Evolutionary conservation across 2,797 vertebrate genomes (phyloP).

Genomic region (Danio jaintianensis): DNA sequence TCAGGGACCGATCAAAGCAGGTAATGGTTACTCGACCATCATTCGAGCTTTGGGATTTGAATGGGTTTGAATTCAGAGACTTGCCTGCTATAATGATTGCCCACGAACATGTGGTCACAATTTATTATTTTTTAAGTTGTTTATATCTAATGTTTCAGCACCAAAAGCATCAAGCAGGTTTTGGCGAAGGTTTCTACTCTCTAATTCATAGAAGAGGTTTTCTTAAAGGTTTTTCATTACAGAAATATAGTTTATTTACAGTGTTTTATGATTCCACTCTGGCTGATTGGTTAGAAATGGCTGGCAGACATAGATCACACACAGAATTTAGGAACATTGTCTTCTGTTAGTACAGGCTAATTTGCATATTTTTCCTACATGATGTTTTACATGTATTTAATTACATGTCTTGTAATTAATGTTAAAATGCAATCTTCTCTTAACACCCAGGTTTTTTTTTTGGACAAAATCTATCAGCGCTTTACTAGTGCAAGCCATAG

Average conservation of each 20-base stretch:
- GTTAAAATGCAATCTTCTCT: slow-evolving; percentile 14
- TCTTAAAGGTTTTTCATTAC: slow-evolving; percentile 51
- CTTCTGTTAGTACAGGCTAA: slow-evolving; percentile 2
- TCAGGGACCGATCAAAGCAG: slow-evolving; percentile 32
- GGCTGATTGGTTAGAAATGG: slow-evolving; percentile 26
- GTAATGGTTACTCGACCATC: slow-evolving; percentile 27
- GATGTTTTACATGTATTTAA: background rate
- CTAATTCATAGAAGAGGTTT: slow-evolving; percentile 16
- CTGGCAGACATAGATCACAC: background rate
- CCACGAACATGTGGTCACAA: slow-evolving; percentile 30
- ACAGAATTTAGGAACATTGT: background rate
- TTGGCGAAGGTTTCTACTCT: slow-evolving; percentile 61
- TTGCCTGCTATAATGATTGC: slow-evolving; percentile 43
- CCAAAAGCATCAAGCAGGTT: slow-evolving; percentile 65
- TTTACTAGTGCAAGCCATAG: background rate
- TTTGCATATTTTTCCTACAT: background rate
- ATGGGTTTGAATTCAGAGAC: slow-evolving; percentile 42
- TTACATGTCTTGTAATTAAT: background rate
- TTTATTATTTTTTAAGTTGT: slow-evolving; percentile 35
- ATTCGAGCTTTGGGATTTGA: slow-evolving; percentile 10
- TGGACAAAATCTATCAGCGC: slow-evolving; percentile 8
- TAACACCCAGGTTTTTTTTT: slow-evolving; percentile 26
- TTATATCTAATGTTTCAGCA: slow-evolving; percentile 60
- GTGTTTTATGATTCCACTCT: slow-evolving; percentile 22
- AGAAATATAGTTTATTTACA: slow-evolving; percentile 38